These are phyloP conservation scores for Helobdella robusta DNA, from an alignment of 2,888 invertebrate genomes.

Conservation along the genomic window DNA sequence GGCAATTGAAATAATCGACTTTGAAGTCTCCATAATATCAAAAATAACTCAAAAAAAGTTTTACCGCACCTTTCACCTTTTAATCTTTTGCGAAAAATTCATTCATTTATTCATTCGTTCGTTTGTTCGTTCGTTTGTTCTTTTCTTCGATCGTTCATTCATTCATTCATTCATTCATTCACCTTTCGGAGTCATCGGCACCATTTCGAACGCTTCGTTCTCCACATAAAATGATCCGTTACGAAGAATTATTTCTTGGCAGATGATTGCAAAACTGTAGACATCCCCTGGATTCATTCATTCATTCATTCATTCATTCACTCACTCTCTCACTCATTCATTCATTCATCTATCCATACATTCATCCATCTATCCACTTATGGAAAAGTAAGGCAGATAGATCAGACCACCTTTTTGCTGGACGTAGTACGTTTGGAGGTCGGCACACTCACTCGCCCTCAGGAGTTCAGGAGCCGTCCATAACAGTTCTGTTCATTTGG, in stretches of 20 bases:
- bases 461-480: slow-evolving; percentile 80
- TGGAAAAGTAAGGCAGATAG: too few relatives aligned
- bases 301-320: too few relatives aligned
- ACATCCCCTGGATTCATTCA: too few relatives aligned
- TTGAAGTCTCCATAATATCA: too few relatives aligned
- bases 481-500: slow-evolving; percentile 52
- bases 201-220: slow-evolving; percentile 38
- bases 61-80: too few relatives aligned
- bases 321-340: too few relatives aligned
- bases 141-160: neutral
- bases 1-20: too few relatives aligned
- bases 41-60: too few relatives aligned
- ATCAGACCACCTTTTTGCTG: slow-evolving; percentile 27
- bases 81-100: neutral
- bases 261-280: slow-evolving; percentile 79
- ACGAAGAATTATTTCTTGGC: slow-evolving; percentile 71
- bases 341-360: too few relatives aligned
- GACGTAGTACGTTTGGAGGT: slow-evolving; percentile 37
- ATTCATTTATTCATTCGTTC: neutral
- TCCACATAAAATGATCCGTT: slow-evolving; percentile 45
- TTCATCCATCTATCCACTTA: too few relatives aligned
- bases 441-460: neutral
- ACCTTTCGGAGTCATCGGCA: slow-evolving; percentile 36
- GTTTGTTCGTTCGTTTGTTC: neutral
- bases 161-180: slow-evolving; percentile 24